These are phyloP conservation scores for Hypanus sabinus DNA, from an alignment of 2,113 vertebrate species.

Conservation along the genomic window DNA sequence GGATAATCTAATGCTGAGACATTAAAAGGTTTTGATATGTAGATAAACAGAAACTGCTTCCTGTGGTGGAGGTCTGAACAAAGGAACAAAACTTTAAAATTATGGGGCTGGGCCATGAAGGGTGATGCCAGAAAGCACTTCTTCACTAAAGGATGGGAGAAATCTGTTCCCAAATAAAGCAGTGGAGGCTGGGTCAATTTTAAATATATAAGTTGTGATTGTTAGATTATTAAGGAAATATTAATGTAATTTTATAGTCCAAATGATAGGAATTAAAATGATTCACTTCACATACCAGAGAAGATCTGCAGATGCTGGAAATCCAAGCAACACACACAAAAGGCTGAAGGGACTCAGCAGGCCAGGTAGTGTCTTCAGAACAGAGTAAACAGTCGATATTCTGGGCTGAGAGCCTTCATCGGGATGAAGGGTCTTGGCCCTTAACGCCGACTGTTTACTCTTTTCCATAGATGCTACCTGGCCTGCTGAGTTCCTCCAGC, in stretches of 20 bases:
- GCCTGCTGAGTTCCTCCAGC: too few species aligned
- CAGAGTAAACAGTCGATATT: too few species aligned
- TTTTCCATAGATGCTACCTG: too few species aligned
- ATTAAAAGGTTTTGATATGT: not conserved
- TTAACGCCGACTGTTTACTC: too few species aligned
- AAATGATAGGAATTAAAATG: not conserved
- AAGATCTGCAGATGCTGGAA: too few species aligned
- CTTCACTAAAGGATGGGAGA: not conserved
- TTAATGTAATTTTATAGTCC: not conserved
- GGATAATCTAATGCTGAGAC: not conserved
- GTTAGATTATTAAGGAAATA: not conserved
- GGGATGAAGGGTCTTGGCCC: too few species aligned
- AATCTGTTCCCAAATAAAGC: not conserved
- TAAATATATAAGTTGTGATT: not conserved
- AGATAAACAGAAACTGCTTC: not conserved
- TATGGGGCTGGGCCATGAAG: not conserved
- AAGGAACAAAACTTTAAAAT: not conserved
- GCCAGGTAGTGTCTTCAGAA: too few species aligned
- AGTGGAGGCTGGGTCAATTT: not conserved
- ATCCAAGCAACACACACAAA: too few species aligned
- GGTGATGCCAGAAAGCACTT: not conserved
- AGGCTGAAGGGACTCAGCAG: too few species aligned
- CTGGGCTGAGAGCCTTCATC: too few species aligned
- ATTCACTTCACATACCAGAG: too few species aligned
- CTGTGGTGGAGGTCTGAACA: not conserved